Evolutionary conservation across 2,888 invertebrate genomes (phyloP), one percentile per base, ranked within the genome.

Genomic region (Lochmaea crataegi): DNA sequence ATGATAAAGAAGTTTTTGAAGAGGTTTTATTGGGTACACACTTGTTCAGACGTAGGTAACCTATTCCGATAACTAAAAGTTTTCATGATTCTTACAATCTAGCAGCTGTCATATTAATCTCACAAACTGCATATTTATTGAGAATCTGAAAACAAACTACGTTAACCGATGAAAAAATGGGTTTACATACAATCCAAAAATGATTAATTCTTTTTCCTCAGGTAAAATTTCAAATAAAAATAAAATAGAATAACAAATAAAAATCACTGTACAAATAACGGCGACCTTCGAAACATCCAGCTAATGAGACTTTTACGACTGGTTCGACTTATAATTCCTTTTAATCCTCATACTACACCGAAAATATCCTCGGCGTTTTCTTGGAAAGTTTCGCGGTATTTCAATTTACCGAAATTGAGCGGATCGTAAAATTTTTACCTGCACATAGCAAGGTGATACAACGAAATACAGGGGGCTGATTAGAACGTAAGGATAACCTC

Each of bases 221-320:
- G 56, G 56, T 56, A 45, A 56, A 22, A 16, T 56, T 51, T 51
- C 51, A 16, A 51, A 51, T 51, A 51, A 56, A 22, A 16, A 22
- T 56, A 56, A 22, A 11, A 56, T 56, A 51, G 16, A 11, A 51
- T n/a, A 1, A 14, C 7, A 51, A 51, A 51, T 51, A n/a, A 14
- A 51, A 14, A 14, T 51, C 22, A 16, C 18, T 56, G 2, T 56
- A 56, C 56, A 56, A 56, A 56, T 56, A 56, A 16, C 16, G 2
- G 2, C 56, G 56, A 56, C 56, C 56, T 22, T 56, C 14, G 56
- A 56, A 56, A 56, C 16, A 2, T 22, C 22, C 16, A 11, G 22
- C 56, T 56, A 56, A 56, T 56, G 56, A 56, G 56, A 56, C 56
- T 56, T 18, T 56, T 56, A 56, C 18, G 56, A 56, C 18, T 16